Evolutionary conservation across 2,113 vertebrate genomes (phyloP), one percentile per base, ranked within the genome.

Genomic region (Oophaga pumilio): DNA sequence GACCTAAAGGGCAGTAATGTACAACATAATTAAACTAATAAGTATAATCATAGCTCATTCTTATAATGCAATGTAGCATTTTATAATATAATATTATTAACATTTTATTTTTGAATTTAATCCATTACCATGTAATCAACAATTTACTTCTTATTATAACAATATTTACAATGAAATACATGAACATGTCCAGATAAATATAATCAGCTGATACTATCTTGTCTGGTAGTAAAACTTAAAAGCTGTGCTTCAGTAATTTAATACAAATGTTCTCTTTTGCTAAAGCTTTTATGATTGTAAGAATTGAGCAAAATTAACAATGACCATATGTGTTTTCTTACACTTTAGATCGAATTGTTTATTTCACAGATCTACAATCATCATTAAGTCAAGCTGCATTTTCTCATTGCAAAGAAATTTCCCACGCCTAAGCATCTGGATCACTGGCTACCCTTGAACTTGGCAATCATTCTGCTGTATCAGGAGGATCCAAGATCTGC

Each of bases 401-500:
- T 74, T 86, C 84, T 86, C 88, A 87, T 84, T 89, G 87, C 79
- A 74, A 83, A 85, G 64, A 84, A 76, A 85, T 90, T 89, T 89
- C 88, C 82, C 89, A 89, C 69, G 86, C 82, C 85, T 87, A 74
- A 87, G 84, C 89, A 89, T 90, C 87, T 90, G 87, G 73, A 86
- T 71, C 85, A 85, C 74, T 85, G 77, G 85, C 82, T 88, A 83
- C 77, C 50, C 84, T 82, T 64, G 78, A 43, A 79, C 84, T 87
- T 89, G 85, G 82, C 87, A 87, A 66, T 50, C 11, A 8, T 68
- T 49, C 79, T 49, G 49, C 73, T 85, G 57, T 78, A 59, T 52
- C 68, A 80, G 43, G 73, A 85, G 22, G 78, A 66, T 57, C 57
- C 83, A 89, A 84, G 66, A 66, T 62, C 79, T 84, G 76, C 49